Base-by-base conservation (phyloP, 2,113 vertebrate genomes). In the Elephantulus edwardii region DNA sequence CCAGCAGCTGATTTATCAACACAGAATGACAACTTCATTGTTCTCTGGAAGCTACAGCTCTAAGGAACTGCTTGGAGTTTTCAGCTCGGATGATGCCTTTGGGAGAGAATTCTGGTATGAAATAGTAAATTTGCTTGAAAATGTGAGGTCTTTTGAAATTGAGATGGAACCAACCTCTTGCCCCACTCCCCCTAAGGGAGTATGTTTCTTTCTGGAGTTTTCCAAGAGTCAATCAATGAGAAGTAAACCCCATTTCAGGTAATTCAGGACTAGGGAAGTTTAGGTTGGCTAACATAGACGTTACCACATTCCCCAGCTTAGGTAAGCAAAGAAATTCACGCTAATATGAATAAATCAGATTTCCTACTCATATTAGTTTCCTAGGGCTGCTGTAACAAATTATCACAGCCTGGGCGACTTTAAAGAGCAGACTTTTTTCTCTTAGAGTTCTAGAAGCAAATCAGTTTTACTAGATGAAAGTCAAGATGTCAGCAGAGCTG, bases 11-110 rank as follows among this genome's bases (percentile, higher is more conserved):
- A 91, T 94, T 96, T 85, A 92, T 62, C 76, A 90, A 78, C 35
- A 66, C 71, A 64, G 83, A 72, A 95, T 88, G 94, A 97, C 89
- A 96, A 96, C 96, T 97, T 96, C 86, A 95, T 97, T 95, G 86
- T 22, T 95, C 60, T 94, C 89, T 89, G 88, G 90, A 91, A 95
- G 81, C 42, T 95, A 84, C 90, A 28, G 40, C 56, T 93, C 84
- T 92, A 50, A 90, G 42, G 72, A 90, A 76, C 60, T 83, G 93
- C 81, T 90, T 52, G 56, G 44, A 48, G 3, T 83, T 88, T 94
- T 50, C 93, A 62, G 83, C 11, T 81, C 38, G 2, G 87, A 96
- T 77, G 92, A 79, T 91, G 91, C 76, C 0, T 2, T 1, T 93
- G 86, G 87, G 96, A 95, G 94, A 75, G 9, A 28, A 77, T 89